Evolutionary conservation across 2,797 vertebrate species (phyloP).

Genomic region (Halcyon smyrnensis): DNA sequence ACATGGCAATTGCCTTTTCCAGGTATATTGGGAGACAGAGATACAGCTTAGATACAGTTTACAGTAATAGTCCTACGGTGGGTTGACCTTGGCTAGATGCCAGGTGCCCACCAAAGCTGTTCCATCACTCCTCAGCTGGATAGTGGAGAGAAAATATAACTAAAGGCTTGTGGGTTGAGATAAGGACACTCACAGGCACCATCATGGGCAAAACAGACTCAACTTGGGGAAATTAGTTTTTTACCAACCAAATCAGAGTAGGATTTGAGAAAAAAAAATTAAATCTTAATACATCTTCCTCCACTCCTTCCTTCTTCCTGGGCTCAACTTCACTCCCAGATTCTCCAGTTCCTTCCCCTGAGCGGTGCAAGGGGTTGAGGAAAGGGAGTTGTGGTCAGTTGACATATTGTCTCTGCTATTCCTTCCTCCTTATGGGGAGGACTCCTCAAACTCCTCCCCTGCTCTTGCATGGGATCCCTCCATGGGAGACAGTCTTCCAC

Average conservation of each 20-base stretch:
- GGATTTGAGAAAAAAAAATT: background rate
- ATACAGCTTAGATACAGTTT: background rate
- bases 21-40: background rate
- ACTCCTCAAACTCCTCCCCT: background rate
- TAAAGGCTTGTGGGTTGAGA: rapidly evolving
- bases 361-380: rapidly evolving
- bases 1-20: background rate
- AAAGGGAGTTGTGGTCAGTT: background rate
- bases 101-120: background rate
- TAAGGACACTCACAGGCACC: background rate
- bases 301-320: background rate
- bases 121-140: background rate
- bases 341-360: background rate
- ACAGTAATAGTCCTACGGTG: background rate
- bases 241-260: background rate
- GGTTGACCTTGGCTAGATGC: background rate
- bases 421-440: background rate
- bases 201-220: background rate
- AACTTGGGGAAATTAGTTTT: background rate
- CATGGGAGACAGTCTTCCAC: background rate
- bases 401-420: background rate
- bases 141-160: background rate
- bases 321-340: background rate
- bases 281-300: background rate
- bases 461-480: background rate